Evolutionary conservation across 2,797 vertebrate genomes (phyloP).

Genomic region (Galago senegalensis): DNA sequence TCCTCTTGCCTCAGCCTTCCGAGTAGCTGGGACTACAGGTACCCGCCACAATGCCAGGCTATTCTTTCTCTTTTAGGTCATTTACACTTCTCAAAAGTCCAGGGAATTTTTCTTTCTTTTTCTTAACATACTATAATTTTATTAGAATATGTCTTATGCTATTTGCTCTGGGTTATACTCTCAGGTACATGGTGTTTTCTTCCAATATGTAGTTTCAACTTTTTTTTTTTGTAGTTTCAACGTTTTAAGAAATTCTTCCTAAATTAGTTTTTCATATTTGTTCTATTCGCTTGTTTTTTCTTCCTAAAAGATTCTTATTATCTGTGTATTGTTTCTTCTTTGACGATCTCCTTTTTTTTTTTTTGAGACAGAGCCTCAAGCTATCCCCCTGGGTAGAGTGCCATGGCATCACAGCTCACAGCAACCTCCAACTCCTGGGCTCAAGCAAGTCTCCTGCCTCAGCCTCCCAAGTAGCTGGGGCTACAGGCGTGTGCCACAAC

Average conservation of each 20-base stretch:
- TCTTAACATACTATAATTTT: background rate
- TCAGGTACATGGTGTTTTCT: background rate
- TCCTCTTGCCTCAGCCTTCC: no score
- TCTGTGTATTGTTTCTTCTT: background rate
- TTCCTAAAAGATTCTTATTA: background rate
- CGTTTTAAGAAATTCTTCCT: background rate
- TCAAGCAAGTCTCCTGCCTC: no score
- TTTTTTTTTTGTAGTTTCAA: background rate
- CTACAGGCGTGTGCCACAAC: no score
- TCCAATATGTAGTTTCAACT: background rate
- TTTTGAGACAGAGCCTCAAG: no score
- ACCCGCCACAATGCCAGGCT: no score
- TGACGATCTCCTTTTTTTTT: no score
- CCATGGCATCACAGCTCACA: no score
- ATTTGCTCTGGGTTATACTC: constrained; percentile 1
- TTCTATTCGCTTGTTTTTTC: background rate
- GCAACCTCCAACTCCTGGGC: no score
- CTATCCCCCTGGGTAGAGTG: no score
- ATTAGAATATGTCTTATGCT: background rate
- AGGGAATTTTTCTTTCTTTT: background rate
- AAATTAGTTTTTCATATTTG: constrained; percentile 10
- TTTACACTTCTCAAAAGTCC: background rate
- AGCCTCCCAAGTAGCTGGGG: no score
- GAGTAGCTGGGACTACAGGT: no score
- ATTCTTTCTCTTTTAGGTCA: background rate